Conservation (phyloP, 1,140 invertebrate genomes). For the Ladona fulva region DNA sequence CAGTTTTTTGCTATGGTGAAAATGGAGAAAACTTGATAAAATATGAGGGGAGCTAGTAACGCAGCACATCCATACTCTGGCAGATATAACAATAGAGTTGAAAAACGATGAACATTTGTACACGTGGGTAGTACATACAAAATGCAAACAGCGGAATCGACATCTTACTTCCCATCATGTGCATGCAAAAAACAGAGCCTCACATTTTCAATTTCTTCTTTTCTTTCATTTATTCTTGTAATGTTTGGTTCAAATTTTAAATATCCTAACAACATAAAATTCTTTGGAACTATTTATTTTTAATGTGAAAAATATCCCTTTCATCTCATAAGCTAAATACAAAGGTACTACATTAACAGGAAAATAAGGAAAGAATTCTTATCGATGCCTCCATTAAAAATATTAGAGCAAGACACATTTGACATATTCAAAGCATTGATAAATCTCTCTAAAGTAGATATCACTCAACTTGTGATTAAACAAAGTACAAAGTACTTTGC, state of each 20-base stretch:
- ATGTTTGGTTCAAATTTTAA: background rate
- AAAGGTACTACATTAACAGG: constrained; percentile 5
- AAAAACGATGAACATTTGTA: background rate
- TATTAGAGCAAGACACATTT: constrained; percentile 2
- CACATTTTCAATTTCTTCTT: constrained; percentile 10
- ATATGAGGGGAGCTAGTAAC: constrained; percentile 8
- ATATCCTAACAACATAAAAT: background rate
- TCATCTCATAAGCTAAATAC: background rate
- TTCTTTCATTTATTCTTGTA: background rate
- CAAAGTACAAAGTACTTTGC: constrained; percentile 9
- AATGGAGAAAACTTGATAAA: constrained; percentile 10
- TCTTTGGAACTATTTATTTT: background rate
- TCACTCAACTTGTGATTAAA: constrained; percentile 1
- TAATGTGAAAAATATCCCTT: background rate
- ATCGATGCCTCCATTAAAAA: background rate
- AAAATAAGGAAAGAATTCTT: constrained; percentile 3
- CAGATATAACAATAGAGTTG: background rate
- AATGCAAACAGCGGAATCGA: background rate
- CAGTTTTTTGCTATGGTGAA: constrained; percentile 5
- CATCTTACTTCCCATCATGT: constrained; percentile 9
- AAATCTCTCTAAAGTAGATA: constrained; percentile 7
- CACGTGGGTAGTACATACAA: background rate
- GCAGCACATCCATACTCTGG: constrained; percentile 6
- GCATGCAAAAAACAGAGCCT: constrained; percentile 4
- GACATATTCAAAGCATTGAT: constrained; percentile 4